phyloP scores from a whole-genome alignment of 2,888 invertebrate genomes.

The Cinara cedri region DNA sequence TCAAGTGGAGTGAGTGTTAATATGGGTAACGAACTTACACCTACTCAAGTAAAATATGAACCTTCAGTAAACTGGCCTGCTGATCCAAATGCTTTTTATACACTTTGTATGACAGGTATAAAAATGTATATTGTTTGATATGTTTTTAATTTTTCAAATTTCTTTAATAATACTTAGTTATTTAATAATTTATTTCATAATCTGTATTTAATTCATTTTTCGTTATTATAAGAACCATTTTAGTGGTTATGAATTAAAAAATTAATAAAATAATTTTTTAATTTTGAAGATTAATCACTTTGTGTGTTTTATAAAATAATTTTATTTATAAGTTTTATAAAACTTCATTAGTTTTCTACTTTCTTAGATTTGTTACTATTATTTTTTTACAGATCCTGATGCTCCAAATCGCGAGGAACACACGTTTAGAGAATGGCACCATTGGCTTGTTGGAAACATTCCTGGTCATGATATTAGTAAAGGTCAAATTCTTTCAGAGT shows the following conservation, averaged over 20 bases:
- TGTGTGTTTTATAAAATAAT: too few species aligned
- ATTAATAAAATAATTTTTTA: too few species aligned
- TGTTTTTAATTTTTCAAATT: background rate
- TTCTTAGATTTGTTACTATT: background rate
- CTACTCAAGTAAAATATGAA: slow-evolving; percentile 75
- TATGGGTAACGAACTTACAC: slow-evolving; percentile 75
- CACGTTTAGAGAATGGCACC: slow-evolving; percentile 83
- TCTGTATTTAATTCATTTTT: background rate
- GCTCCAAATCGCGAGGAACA: slow-evolving; percentile 83
- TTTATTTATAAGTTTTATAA: too few species aligned
- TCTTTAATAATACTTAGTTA: background rate
- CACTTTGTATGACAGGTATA: slow-evolving; percentile 81
- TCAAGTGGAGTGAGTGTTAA: slow-evolving; percentile 64
- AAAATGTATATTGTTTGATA: background rate
- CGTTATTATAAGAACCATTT: too few species aligned
- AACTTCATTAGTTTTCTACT: too few species aligned
- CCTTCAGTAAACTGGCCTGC: slow-evolving; percentile 75
- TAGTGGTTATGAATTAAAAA: too few species aligned
- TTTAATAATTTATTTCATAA: background rate
- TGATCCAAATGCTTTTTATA: slow-evolving; percentile 69
- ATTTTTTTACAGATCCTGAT: slow-evolving; percentile 75
- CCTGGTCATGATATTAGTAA: slow-evolving; percentile 72
- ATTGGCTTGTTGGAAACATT: slow-evolving; percentile 89
- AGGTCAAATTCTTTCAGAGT: slow-evolving; percentile 79
- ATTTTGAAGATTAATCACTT: too few species aligned